These are phyloP conservation scores for Pasiphila rectangulata DNA, from an alignment of 2,888 invertebrate genomes.

Conservation along the genomic window DNA sequence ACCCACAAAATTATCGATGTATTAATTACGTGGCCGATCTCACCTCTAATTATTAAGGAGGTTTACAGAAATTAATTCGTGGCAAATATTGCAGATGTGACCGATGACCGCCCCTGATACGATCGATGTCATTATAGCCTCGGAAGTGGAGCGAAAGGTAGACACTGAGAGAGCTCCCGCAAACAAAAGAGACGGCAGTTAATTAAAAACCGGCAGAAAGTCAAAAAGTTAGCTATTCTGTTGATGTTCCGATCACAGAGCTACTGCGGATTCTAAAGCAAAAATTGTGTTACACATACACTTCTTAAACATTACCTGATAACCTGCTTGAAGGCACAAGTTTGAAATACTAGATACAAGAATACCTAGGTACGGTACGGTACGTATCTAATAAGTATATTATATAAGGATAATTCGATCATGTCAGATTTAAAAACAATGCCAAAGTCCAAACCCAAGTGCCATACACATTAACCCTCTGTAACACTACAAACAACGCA, in stretches of 20 bases:
- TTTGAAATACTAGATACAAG: too few relatives aligned
- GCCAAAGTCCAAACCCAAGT: not conserved
- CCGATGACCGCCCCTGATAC: conserved; percentile 44
- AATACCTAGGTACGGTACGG: too few relatives aligned
- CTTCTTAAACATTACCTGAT: too few relatives aligned
- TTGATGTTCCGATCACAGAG: too few relatives aligned
- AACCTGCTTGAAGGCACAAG: too few relatives aligned
- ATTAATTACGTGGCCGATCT: conserved; percentile 23
- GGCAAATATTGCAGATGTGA: conserved; percentile 45
- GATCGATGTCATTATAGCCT: conserved; percentile 63
- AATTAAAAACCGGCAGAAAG: conserved; percentile 39
- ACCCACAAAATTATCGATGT: conserved; percentile 9
- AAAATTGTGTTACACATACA: too few relatives aligned
- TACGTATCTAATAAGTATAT: too few relatives aligned
- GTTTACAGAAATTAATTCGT: conserved; percentile 38
- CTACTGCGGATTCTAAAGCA: too few relatives aligned
- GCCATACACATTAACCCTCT: not conserved
- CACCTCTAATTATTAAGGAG: conserved; percentile 23
- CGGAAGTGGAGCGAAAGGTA: conserved; percentile 55
- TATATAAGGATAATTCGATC: too few relatives aligned
- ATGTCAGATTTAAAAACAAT: not conserved
- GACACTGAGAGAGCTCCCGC: conserved; percentile 41
- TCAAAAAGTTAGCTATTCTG: conserved; percentile 14
- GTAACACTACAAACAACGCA: conserved; percentile 13
- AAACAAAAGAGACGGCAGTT: conserved; percentile 55